These are phyloP conservation scores for Micrasema longulum DNA, from an alignment of 1,140 invertebrate species.

Conservation along the genomic window DNA sequence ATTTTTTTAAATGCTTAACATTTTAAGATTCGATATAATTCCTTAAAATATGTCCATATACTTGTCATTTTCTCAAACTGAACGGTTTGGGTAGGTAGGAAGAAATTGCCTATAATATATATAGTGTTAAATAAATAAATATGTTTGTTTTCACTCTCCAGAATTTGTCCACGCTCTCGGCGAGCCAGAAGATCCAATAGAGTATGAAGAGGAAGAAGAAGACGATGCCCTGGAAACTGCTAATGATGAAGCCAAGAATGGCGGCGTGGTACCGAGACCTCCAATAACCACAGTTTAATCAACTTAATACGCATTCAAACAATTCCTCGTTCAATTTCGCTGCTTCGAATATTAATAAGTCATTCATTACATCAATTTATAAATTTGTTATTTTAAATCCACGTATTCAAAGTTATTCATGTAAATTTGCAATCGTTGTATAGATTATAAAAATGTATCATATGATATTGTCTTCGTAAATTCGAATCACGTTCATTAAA, in stretches of 20 bases:
- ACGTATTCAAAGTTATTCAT: too few relatives aligned
- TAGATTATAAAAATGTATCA: too few relatives aligned
- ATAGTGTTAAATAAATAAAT: background rate
- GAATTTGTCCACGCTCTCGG: conserved; percentile 88
- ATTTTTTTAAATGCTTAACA: too few relatives aligned
- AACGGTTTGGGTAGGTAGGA: too few relatives aligned
- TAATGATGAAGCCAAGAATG: conserved; percentile 39
- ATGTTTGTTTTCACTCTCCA: too few relatives aligned
- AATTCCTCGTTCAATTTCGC: background rate
- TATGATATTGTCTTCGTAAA: too few relatives aligned
- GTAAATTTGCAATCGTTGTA: too few relatives aligned
- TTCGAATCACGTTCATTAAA: too few relatives aligned
- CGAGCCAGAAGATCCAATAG: conserved; percentile 84
- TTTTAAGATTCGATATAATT: too few relatives aligned
- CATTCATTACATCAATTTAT: background rate
- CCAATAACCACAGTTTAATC: conserved; percentile 47
- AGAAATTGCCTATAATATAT: too few relatives aligned
- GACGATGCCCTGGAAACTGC: conserved; percentile 59
- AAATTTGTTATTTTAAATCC: background rate
- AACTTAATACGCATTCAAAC: background rate
- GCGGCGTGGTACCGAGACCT: conserved; percentile 46
- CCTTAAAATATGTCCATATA: too few relatives aligned
- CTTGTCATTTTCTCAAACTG: too few relatives aligned
- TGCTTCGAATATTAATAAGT: background rate
- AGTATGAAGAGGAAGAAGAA: conserved; percentile 83